Conservation (phyloP, 2,113 vertebrate species). For the Phainopepla nitens region DNA sequence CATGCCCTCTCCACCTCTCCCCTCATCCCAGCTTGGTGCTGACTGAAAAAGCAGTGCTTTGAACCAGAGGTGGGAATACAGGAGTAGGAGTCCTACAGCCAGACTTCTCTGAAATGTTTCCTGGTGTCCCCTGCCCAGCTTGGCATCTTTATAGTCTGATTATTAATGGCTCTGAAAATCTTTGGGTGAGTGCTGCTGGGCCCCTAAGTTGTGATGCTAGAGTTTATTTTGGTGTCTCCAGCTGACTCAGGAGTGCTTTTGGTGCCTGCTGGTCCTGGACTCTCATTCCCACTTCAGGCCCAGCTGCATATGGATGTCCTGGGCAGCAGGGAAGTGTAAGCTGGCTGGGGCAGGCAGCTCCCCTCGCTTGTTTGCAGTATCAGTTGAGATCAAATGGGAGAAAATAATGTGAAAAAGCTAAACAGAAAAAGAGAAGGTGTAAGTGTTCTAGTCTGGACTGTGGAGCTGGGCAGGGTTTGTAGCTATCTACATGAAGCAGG, state of each 20-base stretch:
- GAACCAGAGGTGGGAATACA: neutral
- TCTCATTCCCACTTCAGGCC: neutral
- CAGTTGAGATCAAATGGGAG: neutral
- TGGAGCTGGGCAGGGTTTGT: neutral
- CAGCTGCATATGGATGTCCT: neutral
- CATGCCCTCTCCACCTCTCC: neutral
- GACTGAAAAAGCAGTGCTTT: neutral
- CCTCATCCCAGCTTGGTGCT: neutral
- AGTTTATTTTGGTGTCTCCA: neutral
- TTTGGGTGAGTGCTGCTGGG: fast-evolving
- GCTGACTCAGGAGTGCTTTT: neutral
- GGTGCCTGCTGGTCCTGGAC: neutral
- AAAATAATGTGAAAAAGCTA: neutral
- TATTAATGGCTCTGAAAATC: neutral
- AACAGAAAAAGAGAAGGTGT: neutral
- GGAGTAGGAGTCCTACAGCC: neutral
- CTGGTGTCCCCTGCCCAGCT: neutral
- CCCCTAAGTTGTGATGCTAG: neutral
- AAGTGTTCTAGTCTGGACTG: neutral
- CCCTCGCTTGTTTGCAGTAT: neutral
- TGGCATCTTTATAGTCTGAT: neutral
- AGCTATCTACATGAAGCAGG: neutral
- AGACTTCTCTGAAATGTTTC: neutral
- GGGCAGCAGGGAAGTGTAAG: neutral
- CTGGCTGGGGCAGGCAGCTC: neutral